Evolutionary conservation across 1,140 invertebrate species (phyloP), one percentile per base, ranked within the genome.

Genomic region (Pogonomyrmex barbatus): DNA sequence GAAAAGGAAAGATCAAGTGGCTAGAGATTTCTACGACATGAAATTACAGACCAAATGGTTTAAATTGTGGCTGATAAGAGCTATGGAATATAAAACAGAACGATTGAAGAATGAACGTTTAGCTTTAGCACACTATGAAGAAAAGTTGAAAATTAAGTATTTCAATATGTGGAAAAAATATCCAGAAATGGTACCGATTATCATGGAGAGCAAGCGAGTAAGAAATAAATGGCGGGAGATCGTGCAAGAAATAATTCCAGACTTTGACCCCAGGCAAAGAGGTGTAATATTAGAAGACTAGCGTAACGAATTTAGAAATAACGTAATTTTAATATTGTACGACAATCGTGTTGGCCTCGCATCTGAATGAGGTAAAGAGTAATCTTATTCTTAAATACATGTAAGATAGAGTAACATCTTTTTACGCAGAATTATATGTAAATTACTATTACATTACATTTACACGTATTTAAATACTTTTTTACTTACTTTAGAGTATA

Each of bases 161-260:
- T 93, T 95, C 24, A 36, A 24, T 0, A 83, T 63, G 50, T 95
- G 94, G 94, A 92, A 85, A 45, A 91, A 71, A 71, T 95, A 93
- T 91, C 76, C 91, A 17, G 33, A 81, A 33, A 91, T 95, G 2
- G 84, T 89, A 4, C 91, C 91, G 17, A 87, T 93, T n/a, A 70
- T 95, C 9, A 89, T 89, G 52, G 92, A 94, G 68, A 94, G 91
- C 36, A 94, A 94, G 39, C 91, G 76, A 36, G 89, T 92, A 42
- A 94, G 91, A 75, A 77, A 94, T 0, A 82, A 92, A 68, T 93
- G 93, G 91, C 89, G 94, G 79, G 89, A 92, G 70, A 78, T 95
- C 6, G 94, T 95, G 6, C 92, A 93, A 85, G 91, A 90, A 81
- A 89, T 95, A 45, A 91, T 94, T 82, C 93, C 94, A 62, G 93